Evolutionary conservation across 2,888 invertebrate species (phyloP).

Genomic region (Colletes collaris): DNA sequence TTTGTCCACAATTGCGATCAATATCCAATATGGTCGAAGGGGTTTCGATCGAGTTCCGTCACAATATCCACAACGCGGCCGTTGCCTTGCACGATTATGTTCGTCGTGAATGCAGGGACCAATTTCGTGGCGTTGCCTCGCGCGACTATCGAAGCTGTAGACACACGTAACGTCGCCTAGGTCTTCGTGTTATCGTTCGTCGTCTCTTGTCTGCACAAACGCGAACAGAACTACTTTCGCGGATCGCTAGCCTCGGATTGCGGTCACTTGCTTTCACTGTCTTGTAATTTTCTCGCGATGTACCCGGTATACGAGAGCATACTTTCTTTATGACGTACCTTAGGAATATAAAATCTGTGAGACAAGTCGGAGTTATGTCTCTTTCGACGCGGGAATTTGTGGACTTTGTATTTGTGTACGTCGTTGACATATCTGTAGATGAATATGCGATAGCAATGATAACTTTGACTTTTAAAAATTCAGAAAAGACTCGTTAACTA

Average conservation of each 20-base stretch:
- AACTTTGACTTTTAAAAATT: too few species aligned
- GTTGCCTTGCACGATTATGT: constrained; percentile 70
- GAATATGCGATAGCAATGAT: too few species aligned
- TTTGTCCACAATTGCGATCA: constrained; percentile 31
- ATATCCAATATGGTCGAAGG: constrained; percentile 65
- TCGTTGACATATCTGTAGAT: too few species aligned
- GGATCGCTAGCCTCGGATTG: constrained; percentile 1
- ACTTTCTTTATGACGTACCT: background rate
- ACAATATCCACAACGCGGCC: constrained; percentile 47
- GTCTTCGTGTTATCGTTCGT: background rate
- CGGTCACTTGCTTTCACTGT: background rate
- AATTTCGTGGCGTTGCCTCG: constrained; percentile 58
- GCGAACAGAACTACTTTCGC: constrained; percentile 26
- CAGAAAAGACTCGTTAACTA: too few species aligned
- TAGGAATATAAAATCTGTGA: background rate
- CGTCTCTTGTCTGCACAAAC: background rate
- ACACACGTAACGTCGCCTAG: constrained; percentile 21
- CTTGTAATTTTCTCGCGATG: background rate
- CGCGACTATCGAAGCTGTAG: constrained; percentile 5
- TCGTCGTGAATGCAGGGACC: constrained; percentile 43
- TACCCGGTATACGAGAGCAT: background rate
- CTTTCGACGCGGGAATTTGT: too few species aligned
- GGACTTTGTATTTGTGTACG: background rate
- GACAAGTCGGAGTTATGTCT: background rate
- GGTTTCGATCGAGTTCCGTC: constrained; percentile 70